Base-by-base conservation (phyloP, 2,888 invertebrate species). In the Dryococelus australis region DNA sequence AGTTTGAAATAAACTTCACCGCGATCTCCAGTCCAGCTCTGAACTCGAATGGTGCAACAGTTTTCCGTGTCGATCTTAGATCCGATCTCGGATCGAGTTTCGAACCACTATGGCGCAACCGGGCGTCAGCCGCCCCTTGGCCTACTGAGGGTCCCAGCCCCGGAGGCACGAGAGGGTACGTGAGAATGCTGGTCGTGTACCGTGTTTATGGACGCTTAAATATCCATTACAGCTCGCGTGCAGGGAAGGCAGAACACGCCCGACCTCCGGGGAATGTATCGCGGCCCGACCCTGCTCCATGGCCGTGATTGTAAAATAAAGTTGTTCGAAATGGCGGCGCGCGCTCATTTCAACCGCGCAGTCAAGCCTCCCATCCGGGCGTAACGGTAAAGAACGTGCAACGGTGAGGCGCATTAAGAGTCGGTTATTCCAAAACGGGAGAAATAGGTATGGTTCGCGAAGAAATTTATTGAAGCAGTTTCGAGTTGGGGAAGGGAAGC, bases 171-270 rank as follows among this genome's bases (percentile, higher is more conserved):
- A 83, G 43, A 43, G 83, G 28, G 83, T n/a, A 83, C 12, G 28
- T 83, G 13, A 83, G 43, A 35, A 83, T 83, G 83, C 83, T 83
- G 28, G 35, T 83, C 83, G 83, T n/a, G 83, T 28, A 35, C 83
- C 43, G 28, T 83, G 83, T 83, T 83, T 83, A 83, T 35, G 83
- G 83, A 43, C 83, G 35, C 24, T 43, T 83, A 83, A 83, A 83
- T 83, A 83, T 35, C 83, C 83, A 83, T 83, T 83, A 83, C 83
- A 8, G 83, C 83, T 28, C 35, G 24, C 83, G 65, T 65, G 65
- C 65, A 20, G 8, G 65, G 65, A 65, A 65, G 1, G 65, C 65
- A 20, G 20, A 65, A n/a, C 65, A 20, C 65, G 65, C 65, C 16
- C 35, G 35, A 0, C 65, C n/a, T n/a, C n/a, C n/a, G n/a, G 13